Percentiles rank a stretch among this genome's conserved stretches.
Conservation (phyloP, 2,888 invertebrate genomes). For the Cryptocheilus praepositus region DNA sequence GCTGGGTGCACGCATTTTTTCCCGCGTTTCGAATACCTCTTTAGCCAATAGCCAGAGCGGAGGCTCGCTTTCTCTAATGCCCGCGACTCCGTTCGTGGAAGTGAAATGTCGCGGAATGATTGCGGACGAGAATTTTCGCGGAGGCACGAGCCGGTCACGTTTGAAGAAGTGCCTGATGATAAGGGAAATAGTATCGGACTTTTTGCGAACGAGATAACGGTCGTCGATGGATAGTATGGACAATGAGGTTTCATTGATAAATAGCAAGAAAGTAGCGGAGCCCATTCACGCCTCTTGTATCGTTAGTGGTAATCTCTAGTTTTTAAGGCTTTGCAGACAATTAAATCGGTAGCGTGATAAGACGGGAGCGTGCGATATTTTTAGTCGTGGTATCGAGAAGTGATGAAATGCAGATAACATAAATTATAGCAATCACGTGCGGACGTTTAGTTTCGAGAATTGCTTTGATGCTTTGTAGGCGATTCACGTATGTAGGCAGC, state of each 20-base stretch:
- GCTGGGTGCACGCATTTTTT: slow-evolving; percentile 9
- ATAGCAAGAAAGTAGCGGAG: slow-evolving; percentile 14
- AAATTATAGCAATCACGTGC: too few relatives aligned
- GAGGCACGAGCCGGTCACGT: slow-evolving; percentile 3
- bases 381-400: too few relatives aligned
- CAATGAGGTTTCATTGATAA: slow-evolving; percentile 21
- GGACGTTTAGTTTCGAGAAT: too few relatives aligned
- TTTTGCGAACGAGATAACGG: slow-evolving; percentile 24
- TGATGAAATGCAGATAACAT: too few relatives aligned
- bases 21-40: not conserved
- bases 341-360: too few relatives aligned
- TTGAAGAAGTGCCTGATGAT: not conserved
- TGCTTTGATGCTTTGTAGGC: too few relatives aligned
- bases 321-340: too few relatives aligned
- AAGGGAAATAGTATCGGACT: too few relatives aligned
- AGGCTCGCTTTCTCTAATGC: slow-evolving; percentile 17
- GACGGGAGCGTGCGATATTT: too few relatives aligned
- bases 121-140: slow-evolving; percentile 33
- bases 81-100: slow-evolving; percentile 25
- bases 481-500: too few relatives aligned
- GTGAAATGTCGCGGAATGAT: slow-evolving; percentile 26
- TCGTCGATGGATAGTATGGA: slow-evolving; percentile 14
- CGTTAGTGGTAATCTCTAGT: not conserved
- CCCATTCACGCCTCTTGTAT: not conserved
- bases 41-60: slow-evolving; percentile 26